Evolutionary conservation across 2,797 vertebrate species (phyloP), one percentile per base, ranked within the genome.

Genomic region (Clarias pachynema): DNA sequence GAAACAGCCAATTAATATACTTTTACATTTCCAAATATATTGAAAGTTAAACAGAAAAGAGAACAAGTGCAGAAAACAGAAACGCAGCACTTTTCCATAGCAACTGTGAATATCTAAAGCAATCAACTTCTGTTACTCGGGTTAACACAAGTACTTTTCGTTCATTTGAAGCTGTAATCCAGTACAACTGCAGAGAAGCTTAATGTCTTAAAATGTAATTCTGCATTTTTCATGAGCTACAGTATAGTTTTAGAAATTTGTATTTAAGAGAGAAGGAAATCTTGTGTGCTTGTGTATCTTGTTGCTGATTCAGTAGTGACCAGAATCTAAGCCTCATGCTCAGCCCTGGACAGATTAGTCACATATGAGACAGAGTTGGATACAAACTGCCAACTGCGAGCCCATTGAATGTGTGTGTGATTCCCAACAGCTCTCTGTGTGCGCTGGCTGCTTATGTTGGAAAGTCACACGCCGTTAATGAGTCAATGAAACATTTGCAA

Each of bases 401-500:
- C 49, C 37, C 20, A 20, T 31, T 3, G 6, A 26, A 49, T 49
- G 56, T 16, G 66, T 44, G 57, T 66, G 62, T 44, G 74, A 44
- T 37, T n/a, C 29, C 53, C 59, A 74, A 78, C 60, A 31, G 24
- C 29, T 14, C 4, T 84, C 82, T 59, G 40, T 81, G 63, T 44
- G 31, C 34, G n/a, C 68, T 63, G 68, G 40, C 56, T 81, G 79
- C 73, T 68, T 79, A 57, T 59, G 56, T 29, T 68, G 82, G 72
- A 80, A 84, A 84, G 62, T 84, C 83, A 77, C 70, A 84, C 18
- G 3, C 22, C 15, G 26, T 74, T 85, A 84, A 84, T 84, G 87
- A 88, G 86, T 87, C 81, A 83, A 77, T 65, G 56, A 91, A 88
- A 88, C 65, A 87, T 26, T 85, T 85, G 85, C 29, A 24, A 60